phyloP scores from a whole-genome alignment of 2,888 invertebrate genomes.

The Xanthostigma xanthostigma region DNA sequence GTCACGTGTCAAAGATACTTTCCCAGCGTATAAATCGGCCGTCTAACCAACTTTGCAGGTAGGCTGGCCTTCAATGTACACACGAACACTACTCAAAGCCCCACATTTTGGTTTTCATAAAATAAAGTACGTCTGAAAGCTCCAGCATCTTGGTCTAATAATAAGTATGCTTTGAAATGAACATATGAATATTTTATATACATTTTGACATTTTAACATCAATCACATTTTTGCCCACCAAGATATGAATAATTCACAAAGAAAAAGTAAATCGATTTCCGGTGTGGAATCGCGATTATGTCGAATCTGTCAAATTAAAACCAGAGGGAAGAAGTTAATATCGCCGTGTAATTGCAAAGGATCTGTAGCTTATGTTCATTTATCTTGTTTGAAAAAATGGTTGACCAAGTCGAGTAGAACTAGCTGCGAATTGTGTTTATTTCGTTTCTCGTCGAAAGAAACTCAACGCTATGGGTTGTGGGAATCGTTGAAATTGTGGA shows the following conservation, averaged over 20 bases:
- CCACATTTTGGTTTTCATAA: too few species aligned
- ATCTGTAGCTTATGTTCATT: conserved; percentile 49
- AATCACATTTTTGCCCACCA: too few species aligned
- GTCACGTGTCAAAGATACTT: too few species aligned
- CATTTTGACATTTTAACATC: too few species aligned
- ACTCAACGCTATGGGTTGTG: conserved; percentile 39
- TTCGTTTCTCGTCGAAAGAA: conserved; percentile 32
- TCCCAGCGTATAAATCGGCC: too few species aligned
- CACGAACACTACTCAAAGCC: too few species aligned
- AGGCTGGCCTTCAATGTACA: too few species aligned
- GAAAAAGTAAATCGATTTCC: conserved; percentile 31
- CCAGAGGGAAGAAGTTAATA: conserved; percentile 38
- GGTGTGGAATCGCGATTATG: conserved; percentile 45
- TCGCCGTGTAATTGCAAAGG: conserved; percentile 57
- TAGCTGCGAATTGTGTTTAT: conserved; percentile 54
- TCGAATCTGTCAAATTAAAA: conserved; percentile 42
- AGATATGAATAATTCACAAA: background rate
- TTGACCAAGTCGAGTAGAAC: conserved; percentile 51
- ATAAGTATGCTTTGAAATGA: too few species aligned
- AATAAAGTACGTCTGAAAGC: too few species aligned
- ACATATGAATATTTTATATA: too few species aligned
- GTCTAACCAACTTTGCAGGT: too few species aligned
- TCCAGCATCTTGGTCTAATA: too few species aligned
- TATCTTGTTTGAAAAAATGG: conserved; percentile 55
- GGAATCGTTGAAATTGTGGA: conserved; percentile 47